Evolutionary conservation across 2,888 invertebrate species (phyloP), one percentile per base, ranked within the genome.

Genomic region (Hyppa rectilinea): DNA sequence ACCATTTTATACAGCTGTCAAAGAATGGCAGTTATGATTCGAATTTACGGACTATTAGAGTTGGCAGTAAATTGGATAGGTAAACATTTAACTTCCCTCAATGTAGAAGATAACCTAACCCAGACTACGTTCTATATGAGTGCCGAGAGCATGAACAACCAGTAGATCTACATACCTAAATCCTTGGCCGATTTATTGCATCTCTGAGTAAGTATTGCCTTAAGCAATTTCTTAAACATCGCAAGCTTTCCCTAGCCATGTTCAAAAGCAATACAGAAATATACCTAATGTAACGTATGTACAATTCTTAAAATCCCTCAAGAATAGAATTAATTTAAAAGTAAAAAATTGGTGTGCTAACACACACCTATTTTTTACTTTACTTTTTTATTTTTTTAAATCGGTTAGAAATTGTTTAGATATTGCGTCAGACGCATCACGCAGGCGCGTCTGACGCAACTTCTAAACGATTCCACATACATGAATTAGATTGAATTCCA

Each of bases 161-260:
- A 50, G 7, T 26, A 61, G 20, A 52, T 36, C 14, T 23, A 38
- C 29, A 36, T 31, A 53, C 12, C 45, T 17, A 60, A 50, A 20
- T 40, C 6, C 4, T 2, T 7, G 9, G 14, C 12, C 29, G n/a
- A 36, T 71, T 17, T 23, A 71, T 20, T 49, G 14, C n/a, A 55
- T 40, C 26, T 43, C 26, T 53, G 17, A 23, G 45, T 20, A 60
- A 23, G 45, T 20, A 60, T 60, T 53, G 26, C 34, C 26, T 45
- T 70, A 31, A 47, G 7, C 31, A 53, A 45, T 59, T 68, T 36
- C 52, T 67, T 14, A 29, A 53, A 40, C 7, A 65, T 23, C n/a
- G 4, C 17, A 40, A 17, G 34, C 47, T 55, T 60, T 34, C 38
- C 20, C n/a, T 55, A 34, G 9, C 26, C 1, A 9, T 34, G 6